Evolutionary conservation across 2,888 invertebrate species (phyloP), one percentile per base, ranked within the genome.

Genomic region (Boloria selene): DNA sequence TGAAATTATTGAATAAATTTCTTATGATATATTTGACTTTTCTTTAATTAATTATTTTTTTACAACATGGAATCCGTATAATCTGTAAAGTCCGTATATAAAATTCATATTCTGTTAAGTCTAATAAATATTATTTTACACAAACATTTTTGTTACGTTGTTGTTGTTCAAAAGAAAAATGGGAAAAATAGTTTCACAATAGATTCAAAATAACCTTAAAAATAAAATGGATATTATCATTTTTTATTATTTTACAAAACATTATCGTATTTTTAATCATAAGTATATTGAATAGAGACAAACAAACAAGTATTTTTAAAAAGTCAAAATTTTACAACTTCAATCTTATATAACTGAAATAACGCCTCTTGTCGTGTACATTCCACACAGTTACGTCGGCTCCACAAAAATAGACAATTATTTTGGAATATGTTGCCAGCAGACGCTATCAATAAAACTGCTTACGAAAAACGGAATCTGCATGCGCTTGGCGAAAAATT

Each of bases 401-500:
- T 65, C 65, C 72, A 75, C 83, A 74, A 83, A 89, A 90, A 90
- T 90, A 90, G 87, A 83, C 79, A 73, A 74, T 87, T 87, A 90
- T 90, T 89, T 89, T 85, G 79, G 83, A 83, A 79, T 77, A 74
- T 77, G 87, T 86, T 88, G 88, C 88, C 88, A 88, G 79, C 84
- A 83, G 84, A 82, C 85, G 75, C 73, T 76, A 79, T 83, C 83
- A 83, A 86, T 85, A 84, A 85, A 83, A 69, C 68, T 65, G 67
- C 61, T 65, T 70, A 70, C 66, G 65, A 70, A 72, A 64, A 64
- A 51, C 58, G 16, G 18, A 56, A 58, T 64, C 26, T 51, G 45
- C 64, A 47, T 64, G 42, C 54, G 58, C 42, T 52, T 58, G 18
- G 18, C 52, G 58, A 54, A 49, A 55, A 13, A 7, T 63, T 56